Base-by-base conservation (phyloP, 2,888 invertebrate species). In the Volucella inanis region DNA sequence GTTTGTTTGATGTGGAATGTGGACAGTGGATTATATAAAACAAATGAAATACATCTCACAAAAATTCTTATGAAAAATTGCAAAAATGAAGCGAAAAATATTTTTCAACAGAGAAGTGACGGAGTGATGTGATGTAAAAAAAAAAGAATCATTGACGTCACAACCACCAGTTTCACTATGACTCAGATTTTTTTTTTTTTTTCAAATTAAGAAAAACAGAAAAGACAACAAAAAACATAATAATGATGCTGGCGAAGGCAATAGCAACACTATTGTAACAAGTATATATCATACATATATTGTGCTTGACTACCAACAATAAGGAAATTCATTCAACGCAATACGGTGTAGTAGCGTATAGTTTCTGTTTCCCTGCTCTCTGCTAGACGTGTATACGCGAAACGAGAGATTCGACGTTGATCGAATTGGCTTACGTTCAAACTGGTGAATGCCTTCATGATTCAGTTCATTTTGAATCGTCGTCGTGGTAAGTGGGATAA, bases 391-490 rank as follows among this genome's bases (percentile, higher is more conserved):
- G 47, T 39, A 18, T 15, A 43, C 14, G n/a, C 41, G 11, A 14
- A 10, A 41, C 4, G 55, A 67, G 62, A 67, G 62, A 75, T 65
- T 76, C 45, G 78, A 77, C 77, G 61, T 65, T 52, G 59, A 38
- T 50, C 22, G n/a, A 54, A 49, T 57, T 64, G 47, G 61, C 80
- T 64, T 39, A 54, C 80, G 43, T 68, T 67, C 72, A 70, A 22
- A 74, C 74, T 83, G 57, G 83, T 74, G 83, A 74, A 74, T 76
- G 70, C 62, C 45, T 76, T 76, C 54, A 81, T 64, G 31, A 85
- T 67, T 85, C 81, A 85, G 85, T 85, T 77, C 81, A 81, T 77
- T 81, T 85, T 75, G 43, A 77, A 76, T 71, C 85, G 67, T 85
- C 50, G 85, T 81, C 85, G 81, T 72, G 81, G 14, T 64, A 57